Evolutionary conservation across 2,888 invertebrate genomes (phyloP), one percentile per base, ranked within the genome.

Genomic region (Cephus rjabovi): DNA sequence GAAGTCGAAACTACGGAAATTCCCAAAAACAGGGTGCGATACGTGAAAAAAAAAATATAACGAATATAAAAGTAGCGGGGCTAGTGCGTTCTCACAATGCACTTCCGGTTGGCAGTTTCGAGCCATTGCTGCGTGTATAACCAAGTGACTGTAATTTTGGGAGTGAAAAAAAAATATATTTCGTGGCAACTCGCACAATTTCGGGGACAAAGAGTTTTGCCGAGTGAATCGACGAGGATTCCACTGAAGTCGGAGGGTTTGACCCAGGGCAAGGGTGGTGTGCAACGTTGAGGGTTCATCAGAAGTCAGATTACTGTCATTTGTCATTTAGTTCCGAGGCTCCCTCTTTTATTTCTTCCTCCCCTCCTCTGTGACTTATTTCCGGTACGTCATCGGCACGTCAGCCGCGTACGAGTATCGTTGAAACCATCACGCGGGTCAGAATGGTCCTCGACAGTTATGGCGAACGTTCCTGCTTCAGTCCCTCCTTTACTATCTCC

Each of bases 321-420:
- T 56, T 56, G 23, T 56, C 56, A 56, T 56, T 23, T 23, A 56
- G 56, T 23, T 56, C 23, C 2, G 56, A 0, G 56, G 15, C 9
- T 56, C 9, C 56, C 23, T 15, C 37, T 37, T 37, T 37, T 15
- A 12, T 4, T 37, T 12, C 37, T 23, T 23, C 30, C 30, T 0
- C 6, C 23, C 9, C 9, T 0, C 23, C 23, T 6, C 56, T 0
- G 0, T 4, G 2, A 9, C 23, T 23, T 3, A 56, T 1, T 56
- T 56, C 56, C 56, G 56, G 56, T 56, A 56, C 56, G 9, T 56
- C 56, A 56, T 56, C 56, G 56, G 9, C 56, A 23, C 56, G 6
- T 56, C 9, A 9, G 3, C 56, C 56, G 23, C 23, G 2, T 56
- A 23, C 9, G 23, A 23, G 23, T 23, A 56, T 56, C 56, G 56